A percentile compares a stretch with the other conserved stretches of the same genome.
Evolutionary conservation across 2,797 vertebrate genomes (phyloP).

Genomic region (Petrocephalus sullivani): DNA sequence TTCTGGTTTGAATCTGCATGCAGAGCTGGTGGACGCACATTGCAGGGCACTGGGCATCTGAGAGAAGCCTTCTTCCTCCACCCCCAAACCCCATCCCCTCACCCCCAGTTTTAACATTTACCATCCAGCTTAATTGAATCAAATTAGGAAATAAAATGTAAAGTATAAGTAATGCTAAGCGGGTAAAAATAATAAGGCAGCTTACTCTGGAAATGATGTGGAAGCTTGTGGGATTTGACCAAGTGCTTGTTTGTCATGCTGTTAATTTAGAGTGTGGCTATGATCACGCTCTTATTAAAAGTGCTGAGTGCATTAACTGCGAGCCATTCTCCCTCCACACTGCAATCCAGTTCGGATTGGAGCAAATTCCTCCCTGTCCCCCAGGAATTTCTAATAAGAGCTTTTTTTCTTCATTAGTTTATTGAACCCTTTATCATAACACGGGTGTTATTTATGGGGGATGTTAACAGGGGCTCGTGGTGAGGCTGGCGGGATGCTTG

Average conservation of each 20-base stretch:
- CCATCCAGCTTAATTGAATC: slow-evolving; percentile 11
- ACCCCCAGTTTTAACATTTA: slow-evolving; percentile 44
- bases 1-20: background rate
- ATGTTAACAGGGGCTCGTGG: background rate
- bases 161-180: background rate
- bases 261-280: background rate
- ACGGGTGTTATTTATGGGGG: background rate
- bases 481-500: background rate
- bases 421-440: background rate
- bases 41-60: slow-evolving; percentile 38
- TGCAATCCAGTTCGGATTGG: background rate
- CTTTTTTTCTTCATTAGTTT: background rate
- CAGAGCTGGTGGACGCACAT: slow-evolving; percentile 36
- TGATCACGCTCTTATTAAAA: slow-evolving; percentile 5
- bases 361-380: background rate
- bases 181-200: background rate
- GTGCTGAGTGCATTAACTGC: background rate
- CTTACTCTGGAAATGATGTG: background rate
- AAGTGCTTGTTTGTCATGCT: too few relatives aligned
- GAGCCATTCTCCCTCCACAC: background rate
- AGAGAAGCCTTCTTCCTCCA: slow-evolving; percentile 25
- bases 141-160: slow-evolving; percentile 13
- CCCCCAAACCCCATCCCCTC: slow-evolving; percentile 28
- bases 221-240: background rate
- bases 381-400: background rate